phyloP scores from a whole-genome alignment of 1,140 invertebrate species.

The Sweltsa coloradensis region DNA sequence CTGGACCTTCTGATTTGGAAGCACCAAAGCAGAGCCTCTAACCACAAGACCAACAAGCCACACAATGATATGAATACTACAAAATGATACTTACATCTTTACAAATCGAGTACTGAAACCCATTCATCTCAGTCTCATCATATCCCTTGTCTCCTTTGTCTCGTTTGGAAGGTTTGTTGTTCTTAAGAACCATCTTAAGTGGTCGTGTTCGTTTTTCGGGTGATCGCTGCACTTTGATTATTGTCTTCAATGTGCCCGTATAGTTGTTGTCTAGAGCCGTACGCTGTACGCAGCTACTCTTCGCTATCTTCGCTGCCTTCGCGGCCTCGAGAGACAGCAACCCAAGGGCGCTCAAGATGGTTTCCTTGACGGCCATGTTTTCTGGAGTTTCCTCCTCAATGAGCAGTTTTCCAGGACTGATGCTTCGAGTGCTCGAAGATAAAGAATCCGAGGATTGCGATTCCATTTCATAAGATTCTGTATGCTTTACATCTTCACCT shows the following conservation, averaged over 20 bases:
- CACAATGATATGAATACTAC: no score
- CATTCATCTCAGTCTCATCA: conserved; percentile 13
- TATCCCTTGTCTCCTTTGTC: conserved; percentile 29
- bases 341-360: conserved; percentile 46
- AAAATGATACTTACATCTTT: conserved; percentile 47
- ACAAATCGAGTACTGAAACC: conserved; percentile 50
- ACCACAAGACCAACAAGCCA: no score
- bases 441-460: not conserved
- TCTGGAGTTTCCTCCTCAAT: conserved; percentile 36
- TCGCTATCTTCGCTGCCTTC: not conserved
- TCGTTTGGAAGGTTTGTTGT: conserved; percentile 32
- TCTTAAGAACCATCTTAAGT: conserved; percentile 65
- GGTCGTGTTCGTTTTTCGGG: conserved; percentile 34
- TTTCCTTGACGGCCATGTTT: conserved; percentile 43
- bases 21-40: no score
- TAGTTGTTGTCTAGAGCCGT: conserved; percentile 33
- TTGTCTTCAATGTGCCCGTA: conserved; percentile 63
- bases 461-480: not conserved
- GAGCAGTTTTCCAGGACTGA: no score
- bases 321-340: conserved; percentile 47
- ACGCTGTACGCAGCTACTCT: not conserved
- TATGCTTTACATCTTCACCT: not conserved
- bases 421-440: not conserved
- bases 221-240: conserved; percentile 55
- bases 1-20: no score